Percentiles rank a stretch among this genome's conserved stretches.
Conservation (phyloP, 2,797 vertebrate species). For the Anguilla obscura region DNA sequence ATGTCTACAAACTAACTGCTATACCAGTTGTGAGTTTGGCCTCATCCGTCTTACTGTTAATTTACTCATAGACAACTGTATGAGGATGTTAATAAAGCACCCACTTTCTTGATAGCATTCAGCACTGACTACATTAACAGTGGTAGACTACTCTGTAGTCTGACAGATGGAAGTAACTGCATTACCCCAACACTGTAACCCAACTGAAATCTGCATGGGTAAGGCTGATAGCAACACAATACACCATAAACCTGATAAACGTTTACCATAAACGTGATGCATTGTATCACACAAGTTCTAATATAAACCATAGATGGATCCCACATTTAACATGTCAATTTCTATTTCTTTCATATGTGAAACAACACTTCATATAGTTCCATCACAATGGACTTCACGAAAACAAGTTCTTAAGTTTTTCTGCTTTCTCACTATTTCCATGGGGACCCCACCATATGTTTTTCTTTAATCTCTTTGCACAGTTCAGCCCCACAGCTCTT, state of each 20-base stretch:
- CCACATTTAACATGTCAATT: not conserved
- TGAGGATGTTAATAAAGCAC: not conserved
- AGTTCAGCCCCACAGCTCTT: not conserved
- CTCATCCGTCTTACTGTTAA: not conserved
- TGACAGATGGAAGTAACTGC: not conserved
- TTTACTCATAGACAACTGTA: conserved; percentile 19
- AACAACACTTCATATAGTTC: not conserved
- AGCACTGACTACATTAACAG: not conserved
- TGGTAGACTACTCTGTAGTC: not conserved
- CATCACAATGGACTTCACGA: not conserved
- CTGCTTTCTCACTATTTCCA: not conserved
- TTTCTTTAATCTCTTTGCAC: not conserved
- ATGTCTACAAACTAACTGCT: not conserved
- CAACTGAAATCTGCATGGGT: not conserved
- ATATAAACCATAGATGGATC: not conserved
- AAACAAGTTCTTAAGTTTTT: not conserved
- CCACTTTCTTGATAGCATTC: conserved; percentile 1
- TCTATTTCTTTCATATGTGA: conserved; percentile 9
- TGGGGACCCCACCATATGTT: not conserved
- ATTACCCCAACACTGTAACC: not conserved
- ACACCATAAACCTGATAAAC: not conserved
- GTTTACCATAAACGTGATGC: not conserved
- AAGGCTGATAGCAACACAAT: not conserved
- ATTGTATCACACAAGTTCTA: not conserved
- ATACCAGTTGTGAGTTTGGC: conserved; percentile 11